These are phyloP conservation scores for Lepas anatifera DNA, from an alignment of 2,888 invertebrate species.

Conservation along the genomic window DNA sequence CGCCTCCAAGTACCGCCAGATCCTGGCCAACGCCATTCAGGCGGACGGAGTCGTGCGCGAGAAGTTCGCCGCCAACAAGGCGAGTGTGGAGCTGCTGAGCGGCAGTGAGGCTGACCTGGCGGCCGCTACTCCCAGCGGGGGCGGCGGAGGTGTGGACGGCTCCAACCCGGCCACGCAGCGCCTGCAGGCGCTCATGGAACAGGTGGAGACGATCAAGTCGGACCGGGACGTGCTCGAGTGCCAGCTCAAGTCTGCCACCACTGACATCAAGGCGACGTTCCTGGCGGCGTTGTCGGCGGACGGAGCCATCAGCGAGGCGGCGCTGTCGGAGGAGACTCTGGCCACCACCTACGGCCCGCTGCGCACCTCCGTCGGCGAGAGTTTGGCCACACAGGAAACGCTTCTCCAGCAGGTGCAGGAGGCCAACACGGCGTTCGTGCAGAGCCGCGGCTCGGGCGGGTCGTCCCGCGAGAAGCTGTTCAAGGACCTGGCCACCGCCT, in stretches of 20 bases:
- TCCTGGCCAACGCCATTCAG: constrained; percentile 75
- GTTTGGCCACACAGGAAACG: constrained; percentile 54
- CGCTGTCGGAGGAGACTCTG: constrained; percentile 54
- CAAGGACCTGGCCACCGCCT: constrained; percentile 73
- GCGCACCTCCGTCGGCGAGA: constrained; percentile 60
- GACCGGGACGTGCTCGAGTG: constrained; percentile 82
- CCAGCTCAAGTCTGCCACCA: constrained; percentile 63
- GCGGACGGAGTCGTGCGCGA: constrained; percentile 40
- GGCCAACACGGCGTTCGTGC: constrained; percentile 26
- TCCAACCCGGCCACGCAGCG: constrained; percentile 45
- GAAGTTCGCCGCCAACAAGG: constrained; percentile 65
- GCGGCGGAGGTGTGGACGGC: constrained; percentile 26
- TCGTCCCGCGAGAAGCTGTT: constrained; percentile 61
- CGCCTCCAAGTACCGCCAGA: constrained; percentile 74
- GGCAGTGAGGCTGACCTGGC: constrained; percentile 53
- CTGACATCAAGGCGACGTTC: constrained; percentile 72
- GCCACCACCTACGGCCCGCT: constrained; percentile 62
- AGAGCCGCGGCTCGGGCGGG: constrained; percentile 38
- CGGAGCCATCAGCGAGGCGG: constrained; percentile 65
- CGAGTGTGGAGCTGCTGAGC: constrained; percentile 71
- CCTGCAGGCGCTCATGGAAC: constrained; percentile 64
- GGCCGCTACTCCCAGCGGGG: constrained; percentile 41
- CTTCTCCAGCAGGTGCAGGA: constrained; percentile 53
- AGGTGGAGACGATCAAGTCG: constrained; percentile 43
- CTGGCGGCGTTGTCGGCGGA: constrained; percentile 59